Evolutionary conservation across 2,113 vertebrate species (phyloP).

Genomic region (Perca schrenkii): DNA sequence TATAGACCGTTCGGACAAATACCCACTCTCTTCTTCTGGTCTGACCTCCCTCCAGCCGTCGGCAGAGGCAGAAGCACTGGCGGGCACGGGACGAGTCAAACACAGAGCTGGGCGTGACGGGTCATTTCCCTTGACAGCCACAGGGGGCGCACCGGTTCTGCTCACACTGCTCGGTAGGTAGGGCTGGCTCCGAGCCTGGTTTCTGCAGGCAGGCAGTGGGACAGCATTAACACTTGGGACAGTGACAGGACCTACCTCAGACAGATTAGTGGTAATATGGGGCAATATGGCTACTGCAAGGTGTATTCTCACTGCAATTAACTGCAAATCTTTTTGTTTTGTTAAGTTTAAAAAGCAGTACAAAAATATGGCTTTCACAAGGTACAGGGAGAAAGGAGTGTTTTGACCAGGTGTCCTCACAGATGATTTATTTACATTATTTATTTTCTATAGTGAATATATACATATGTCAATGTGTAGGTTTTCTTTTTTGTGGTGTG

Average conservation of each 20-base stretch:
- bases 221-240: constrained; percentile 58
- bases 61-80: constrained; percentile 4
- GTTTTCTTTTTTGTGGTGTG: too few species aligned
- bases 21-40: constrained; percentile 32
- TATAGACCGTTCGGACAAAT: constrained; percentile 42
- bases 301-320: constrained; percentile 2
- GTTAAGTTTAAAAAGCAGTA: background rate
- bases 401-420: too few species aligned
- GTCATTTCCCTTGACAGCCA: constrained; percentile 77
- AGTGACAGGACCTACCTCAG: constrained; percentile 48
- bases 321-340: background rate
- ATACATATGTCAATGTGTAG: too few species aligned
- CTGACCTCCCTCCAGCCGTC: constrained; percentile 38
- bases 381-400: too few species aligned
- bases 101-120: background rate
- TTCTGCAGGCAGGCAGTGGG: constrained; percentile 74
- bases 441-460: too few species aligned
- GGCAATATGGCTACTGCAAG: constrained; percentile 19
- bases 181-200: constrained; percentile 34
- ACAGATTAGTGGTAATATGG: constrained; percentile 49
- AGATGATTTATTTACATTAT: too few species aligned
- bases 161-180: constrained; percentile 56
- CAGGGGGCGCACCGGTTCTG: constrained; percentile 74
- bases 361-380: too few species aligned
- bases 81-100: constrained; percentile 21